phyloP scores from a whole-genome alignment of 2,888 invertebrate genomes.

The Falcaria lacertinaria region DNA sequence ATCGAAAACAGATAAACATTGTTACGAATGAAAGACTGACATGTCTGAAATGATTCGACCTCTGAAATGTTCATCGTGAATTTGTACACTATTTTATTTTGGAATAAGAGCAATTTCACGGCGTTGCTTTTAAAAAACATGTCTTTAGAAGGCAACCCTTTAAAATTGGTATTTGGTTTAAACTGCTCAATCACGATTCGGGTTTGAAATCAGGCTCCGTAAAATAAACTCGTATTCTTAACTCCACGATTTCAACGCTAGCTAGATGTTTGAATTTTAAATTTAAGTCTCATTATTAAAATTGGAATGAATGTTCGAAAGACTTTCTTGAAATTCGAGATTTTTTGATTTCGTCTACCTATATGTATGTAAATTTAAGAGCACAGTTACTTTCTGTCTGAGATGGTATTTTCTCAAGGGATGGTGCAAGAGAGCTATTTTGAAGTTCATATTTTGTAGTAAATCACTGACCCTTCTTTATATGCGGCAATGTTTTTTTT shows the following conservation, averaged over 20 bases:
- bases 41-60: no score
- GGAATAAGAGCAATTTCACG: constrained; percentile 12
- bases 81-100: neutral
- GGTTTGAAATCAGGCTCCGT: neutral
- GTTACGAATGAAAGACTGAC: no score
- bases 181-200: constrained; percentile 13
- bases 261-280: neutral
- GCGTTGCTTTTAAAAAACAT: constrained; percentile 28
- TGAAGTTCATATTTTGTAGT: no score
- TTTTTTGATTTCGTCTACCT: neutral
- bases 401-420: neutral
- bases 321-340: neutral
- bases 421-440: no score
- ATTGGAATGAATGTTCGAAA: neutral
- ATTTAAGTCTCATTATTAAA: neutral
- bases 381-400: neutral
- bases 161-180: constrained; percentile 21
- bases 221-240: neutral
- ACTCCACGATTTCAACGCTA: neutral
- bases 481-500: no score
- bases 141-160: constrained; percentile 23
- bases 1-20: no score
- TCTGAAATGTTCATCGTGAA: no score
- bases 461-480: no score
- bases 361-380: neutral